Base-by-base conservation (phyloP, 2,113 vertebrate species). In the Taurulus bubalis region DNA sequence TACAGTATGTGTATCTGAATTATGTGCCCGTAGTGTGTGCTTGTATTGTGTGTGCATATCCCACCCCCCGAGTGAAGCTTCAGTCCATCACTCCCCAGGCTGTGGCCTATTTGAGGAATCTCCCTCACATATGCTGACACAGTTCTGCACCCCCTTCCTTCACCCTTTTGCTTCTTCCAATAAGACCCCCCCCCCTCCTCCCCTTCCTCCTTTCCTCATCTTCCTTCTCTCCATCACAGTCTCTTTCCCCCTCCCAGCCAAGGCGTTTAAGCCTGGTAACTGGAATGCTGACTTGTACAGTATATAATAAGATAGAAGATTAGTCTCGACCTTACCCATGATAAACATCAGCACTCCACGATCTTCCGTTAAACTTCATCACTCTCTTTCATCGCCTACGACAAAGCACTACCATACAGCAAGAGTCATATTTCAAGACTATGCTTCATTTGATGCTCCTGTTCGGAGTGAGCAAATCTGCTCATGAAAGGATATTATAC, bases 71-170 rank as follows among this genome's bases (percentile, higher is more conserved):
- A 79, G 78, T 71, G 16, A 82, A 58, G 81, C 73, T 79, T 83
- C 53, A 49, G 85, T 87, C 85, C 82, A 88, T 90, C 82, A 66
- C 80, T 87, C 92, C 92, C 76, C 71, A 64, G 89, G 90, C 89
- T 80, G 70, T 89, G 85, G 69, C 89, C 92, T 92, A 93, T 87
- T 93, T 91, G 87, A 90, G 30, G 77, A 88, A 75, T 83, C 83
- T 89, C 83, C 75, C 70, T 90, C 86, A 87, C 89, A 94, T 86
- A 90, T 93, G 93, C 90, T 91, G 90, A 91, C 91, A 92, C 86
- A 84, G 82, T 88, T 90, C 59, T 85, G 47, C 67, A 49, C 82
- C 84, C 56, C 77, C 77, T 74, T 6, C 18, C 22, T 20, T 62
- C 53, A 58, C 40, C 26, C 42, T 58, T 55, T 65, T 18, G 59